These are phyloP conservation scores for Dendrophyllia cribrosa DNA, from an alignment of 64 coral and sea anemone species.

Conservation along the genomic window DNA sequence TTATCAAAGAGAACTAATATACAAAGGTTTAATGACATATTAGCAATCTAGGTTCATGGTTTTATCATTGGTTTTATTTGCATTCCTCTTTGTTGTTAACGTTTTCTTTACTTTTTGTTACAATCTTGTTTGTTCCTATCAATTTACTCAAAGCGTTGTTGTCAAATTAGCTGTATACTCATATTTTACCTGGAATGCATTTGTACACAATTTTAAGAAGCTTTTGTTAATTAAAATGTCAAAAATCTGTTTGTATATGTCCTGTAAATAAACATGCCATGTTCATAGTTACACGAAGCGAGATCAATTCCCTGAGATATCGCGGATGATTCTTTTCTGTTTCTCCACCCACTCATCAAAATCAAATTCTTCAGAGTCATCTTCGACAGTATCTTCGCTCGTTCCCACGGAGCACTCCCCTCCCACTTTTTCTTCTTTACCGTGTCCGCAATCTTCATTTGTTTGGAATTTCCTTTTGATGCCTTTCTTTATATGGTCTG, in stretches of 20 bases:
- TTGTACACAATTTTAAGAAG: slow-evolving; percentile 22
- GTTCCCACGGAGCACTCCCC: background rate
- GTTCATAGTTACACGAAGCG: slow-evolving; percentile 24
- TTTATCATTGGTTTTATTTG: slow-evolving; percentile 23
- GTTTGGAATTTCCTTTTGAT: too few relatives aligned
- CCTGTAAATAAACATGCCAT: slow-evolving; percentile 21
- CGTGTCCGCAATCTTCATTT: background rate
- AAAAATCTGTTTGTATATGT: slow-evolving; percentile 22
- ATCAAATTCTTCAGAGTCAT: background rate
- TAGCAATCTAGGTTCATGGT: slow-evolving; percentile 20
- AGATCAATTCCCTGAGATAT: slow-evolving; percentile 18
- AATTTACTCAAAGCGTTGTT: slow-evolving; percentile 11
- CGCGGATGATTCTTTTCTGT: background rate
- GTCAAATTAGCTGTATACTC: slow-evolving; percentile 18
- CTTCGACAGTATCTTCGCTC: background rate
- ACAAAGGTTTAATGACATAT: background rate
- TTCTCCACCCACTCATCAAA: background rate
- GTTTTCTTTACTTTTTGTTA: slow-evolving; percentile 23
- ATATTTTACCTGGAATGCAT: slow-evolving; percentile 26
- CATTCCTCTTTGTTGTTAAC: slow-evolving; percentile 17
- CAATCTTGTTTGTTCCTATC: background rate
- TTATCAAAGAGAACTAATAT: too few relatives aligned
- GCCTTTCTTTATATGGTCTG: background rate
- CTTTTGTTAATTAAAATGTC: slow-evolving; percentile 19
- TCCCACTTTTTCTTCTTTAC: slow-evolving; percentile 9